These are phyloP conservation scores for Porphyrio hochstetteri DNA, from an alignment of 2,113 vertebrate species.

Conservation along the genomic window DNA sequence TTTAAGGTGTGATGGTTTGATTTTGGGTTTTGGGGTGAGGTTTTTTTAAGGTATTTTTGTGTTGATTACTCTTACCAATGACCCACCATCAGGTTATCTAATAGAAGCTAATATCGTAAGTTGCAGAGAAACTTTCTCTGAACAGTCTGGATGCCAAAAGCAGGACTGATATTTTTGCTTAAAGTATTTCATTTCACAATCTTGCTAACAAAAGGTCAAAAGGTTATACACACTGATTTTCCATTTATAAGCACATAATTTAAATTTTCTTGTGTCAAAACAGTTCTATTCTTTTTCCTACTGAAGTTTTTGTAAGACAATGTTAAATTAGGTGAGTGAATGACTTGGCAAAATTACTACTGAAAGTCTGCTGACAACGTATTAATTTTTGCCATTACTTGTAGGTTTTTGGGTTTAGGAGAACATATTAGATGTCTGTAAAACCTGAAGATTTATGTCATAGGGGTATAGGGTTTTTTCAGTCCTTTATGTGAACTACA, in stretches of 20 bases:
- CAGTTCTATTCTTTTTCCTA: background rate
- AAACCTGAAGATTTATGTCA: background rate
- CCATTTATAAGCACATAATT: background rate
- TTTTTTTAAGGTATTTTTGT: background rate
- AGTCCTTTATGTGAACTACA: background rate
- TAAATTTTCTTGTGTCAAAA: background rate
- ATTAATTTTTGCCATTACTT: background rate
- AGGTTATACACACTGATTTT: background rate
- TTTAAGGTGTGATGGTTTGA: background rate
- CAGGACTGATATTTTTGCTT: background rate
- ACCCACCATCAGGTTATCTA: background rate
- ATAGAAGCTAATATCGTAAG: background rate
- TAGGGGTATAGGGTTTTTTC: fast-evolving
- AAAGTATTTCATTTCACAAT: background rate
- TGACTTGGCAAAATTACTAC: background rate
- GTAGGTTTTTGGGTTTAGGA: background rate
- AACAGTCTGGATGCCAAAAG: background rate
- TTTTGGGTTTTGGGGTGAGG: background rate
- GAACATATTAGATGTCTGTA: background rate
- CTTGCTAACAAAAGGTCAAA: background rate
- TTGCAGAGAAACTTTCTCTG: background rate
- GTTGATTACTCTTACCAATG: background rate
- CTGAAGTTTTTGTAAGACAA: background rate
- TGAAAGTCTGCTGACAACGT: background rate
- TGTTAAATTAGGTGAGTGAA: background rate